Evolutionary conservation across 2,113 vertebrate species (phyloP).

Genomic region (Pseudopodoces humilis): DNA sequence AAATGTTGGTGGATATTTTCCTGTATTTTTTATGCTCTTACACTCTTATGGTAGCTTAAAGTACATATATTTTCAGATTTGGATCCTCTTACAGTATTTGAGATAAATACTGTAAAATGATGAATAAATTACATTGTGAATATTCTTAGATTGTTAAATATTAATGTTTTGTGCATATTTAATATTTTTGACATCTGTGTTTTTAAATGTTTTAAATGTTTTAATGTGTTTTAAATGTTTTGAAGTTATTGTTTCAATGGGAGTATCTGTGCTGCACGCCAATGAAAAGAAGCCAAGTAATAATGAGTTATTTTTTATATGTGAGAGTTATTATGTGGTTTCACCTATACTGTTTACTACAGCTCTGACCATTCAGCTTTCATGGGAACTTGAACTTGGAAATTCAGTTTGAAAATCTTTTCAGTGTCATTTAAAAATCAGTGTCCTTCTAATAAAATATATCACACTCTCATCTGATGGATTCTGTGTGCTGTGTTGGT

Average conservation of each 20-base stretch:
- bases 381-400: background rate
- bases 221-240: conserved; percentile 33
- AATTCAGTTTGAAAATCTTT: background rate
- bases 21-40: background rate
- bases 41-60: conserved; percentile 4
- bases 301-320: background rate
- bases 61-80: background rate
- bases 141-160: conserved; percentile 2
- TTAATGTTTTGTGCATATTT: conserved; percentile 4
- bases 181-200: conserved; percentile 12
- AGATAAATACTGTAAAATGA: background rate
- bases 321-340: background rate
- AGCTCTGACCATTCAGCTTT: background rate
- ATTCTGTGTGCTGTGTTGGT: background rate
- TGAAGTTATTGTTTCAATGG: conserved; percentile 31
- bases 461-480: background rate
- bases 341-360: background rate
- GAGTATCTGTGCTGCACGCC: background rate
- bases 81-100: background rate
- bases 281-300: conserved; percentile 54
- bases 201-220: conserved; percentile 30
- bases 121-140: background rate
- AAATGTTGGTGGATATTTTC: conserved; percentile 53
- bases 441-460: background rate
- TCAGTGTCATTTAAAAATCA: background rate